Evolutionary conservation across 2,113 vertebrate genomes (phyloP).

Genomic region (Phrynosoma blainvillii): DNA sequence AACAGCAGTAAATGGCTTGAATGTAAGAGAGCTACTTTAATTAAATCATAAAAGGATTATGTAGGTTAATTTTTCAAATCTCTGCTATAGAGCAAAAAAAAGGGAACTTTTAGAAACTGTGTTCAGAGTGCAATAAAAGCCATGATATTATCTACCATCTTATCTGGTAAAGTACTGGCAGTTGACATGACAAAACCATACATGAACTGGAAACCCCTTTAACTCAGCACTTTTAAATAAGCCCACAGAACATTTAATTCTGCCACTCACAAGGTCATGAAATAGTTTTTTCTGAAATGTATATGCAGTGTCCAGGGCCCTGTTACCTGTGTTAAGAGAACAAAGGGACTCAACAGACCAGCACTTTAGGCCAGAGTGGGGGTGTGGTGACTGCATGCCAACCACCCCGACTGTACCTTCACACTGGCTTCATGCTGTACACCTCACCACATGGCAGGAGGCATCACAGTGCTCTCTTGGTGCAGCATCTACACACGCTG

Average conservation of each 20-base stretch:
- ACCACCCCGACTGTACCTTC: too few relatives aligned
- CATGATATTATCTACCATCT: not conserved
- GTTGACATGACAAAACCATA: constrained; percentile 18
- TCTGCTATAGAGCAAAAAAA: constrained; percentile 31
- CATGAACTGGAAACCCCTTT: not conserved
- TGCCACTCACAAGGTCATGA: not conserved
- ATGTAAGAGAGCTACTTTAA: constrained; percentile 31
- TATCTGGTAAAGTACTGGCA: constrained; percentile 36
- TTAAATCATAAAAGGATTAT: constrained; percentile 53
- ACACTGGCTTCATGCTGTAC: too few relatives aligned
- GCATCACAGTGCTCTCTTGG: too few relatives aligned
- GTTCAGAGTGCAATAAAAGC: constrained; percentile 6
- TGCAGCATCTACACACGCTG: too few relatives aligned
- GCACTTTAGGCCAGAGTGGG: too few relatives aligned
- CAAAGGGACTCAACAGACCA: too few relatives aligned
- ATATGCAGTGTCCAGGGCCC: not conserved
- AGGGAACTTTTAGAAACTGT: constrained; percentile 17
- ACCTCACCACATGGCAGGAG: too few relatives aligned
- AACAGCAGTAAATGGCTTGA: constrained; percentile 28
- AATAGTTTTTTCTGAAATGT: not conserved
- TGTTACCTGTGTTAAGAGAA: accelerated
- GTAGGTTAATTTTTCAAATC: constrained; percentile 32
- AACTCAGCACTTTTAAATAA: constrained; percentile 4
- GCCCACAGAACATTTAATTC: not conserved
- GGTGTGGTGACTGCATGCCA: too few relatives aligned